Evolutionary conservation across 2,888 invertebrate species (phyloP), one percentile per base, ranked within the genome.

Genomic region (Hoplodrina blanda): DNA sequence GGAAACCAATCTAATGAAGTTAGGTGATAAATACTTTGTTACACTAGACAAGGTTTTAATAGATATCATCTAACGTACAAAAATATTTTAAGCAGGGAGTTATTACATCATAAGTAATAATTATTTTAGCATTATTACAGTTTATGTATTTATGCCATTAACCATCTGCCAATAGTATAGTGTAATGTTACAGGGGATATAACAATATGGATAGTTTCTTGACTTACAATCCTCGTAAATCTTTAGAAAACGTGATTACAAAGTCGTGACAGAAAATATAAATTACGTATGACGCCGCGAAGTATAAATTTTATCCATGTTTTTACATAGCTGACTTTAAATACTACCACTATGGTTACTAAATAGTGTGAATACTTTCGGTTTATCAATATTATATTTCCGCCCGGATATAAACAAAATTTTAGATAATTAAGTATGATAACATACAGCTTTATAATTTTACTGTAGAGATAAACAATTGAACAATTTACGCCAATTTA

Each of bases 101-200:
- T 75, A 65, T 79, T 76, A 83, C 78, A 85, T 71, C 70, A 53
- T 46, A 78, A 63, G 78, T 69, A 77, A 73, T 78, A 72, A 77
- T 79, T 53, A 76, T 73, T 84, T 76, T 76, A 81, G 82, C 72
- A 82, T 79, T 71, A 67, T 71, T 72, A 84, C 82, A 84, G 62
- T 65, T 64, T 52, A 44, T 74, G 75, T 81, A 62, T 73, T 54
- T 70, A 80, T 81, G 73, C 77, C 76, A 75, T 76, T 52, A 69
- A 75, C 61, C 75, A 78, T 77, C 86, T 76, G 84, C 80, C 84
- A 84, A 78, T 78, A 73, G 57, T 69, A 37, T 53, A 46, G 46
- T 46, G 46, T 46, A 56, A 73, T 66, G 60, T 75, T 76, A 80
- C 82, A 81, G 65, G 75, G 82, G 66, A 67, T 56, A 73, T 63